Evolutionary conservation across 2,888 invertebrate species (phyloP), one percentile per base, ranked within the genome.

Genomic region (Athalia cordata): DNA sequence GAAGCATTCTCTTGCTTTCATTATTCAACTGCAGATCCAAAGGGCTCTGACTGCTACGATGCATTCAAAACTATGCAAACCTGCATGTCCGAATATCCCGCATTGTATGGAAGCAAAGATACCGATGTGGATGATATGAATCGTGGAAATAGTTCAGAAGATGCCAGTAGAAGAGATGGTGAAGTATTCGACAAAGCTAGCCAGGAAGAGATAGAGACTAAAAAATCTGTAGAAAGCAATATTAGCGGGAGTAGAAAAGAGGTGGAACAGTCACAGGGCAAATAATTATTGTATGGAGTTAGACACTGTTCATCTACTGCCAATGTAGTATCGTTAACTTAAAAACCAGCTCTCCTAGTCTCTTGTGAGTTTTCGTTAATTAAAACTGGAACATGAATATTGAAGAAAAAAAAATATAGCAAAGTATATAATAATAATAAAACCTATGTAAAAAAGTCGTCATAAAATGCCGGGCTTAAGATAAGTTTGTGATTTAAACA

Each of bases 1-100:
- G 96, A 97, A 83, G 98, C 98, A 3, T 98, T 99, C 90, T 95
- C 96, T 50, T 99, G 99, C 90, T 98, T 98, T 89, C 98, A 98
- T 89, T 96, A 97, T 85, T 97, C 96, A 82, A 93, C 93, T 79
- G 95, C 95, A 3, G 98, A 98, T 3, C 96, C 97, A 0, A 98
- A 98, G 91, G 98, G 98, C 62, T 95, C 96, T 67, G 97, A 99
- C 86, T 99, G 99, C 90, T 96, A 95, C 87, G 96, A 97, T 81
- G 93, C 95, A 84, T 98, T 98, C 90, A 95, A 95, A 87, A 93
- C 93, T 75, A 98, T 98, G 98, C 97, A 97, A 88, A 93, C 93
- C 50, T 99, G 98, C 89, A 98, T 98, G 95, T 91, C 94, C 64
- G 92, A 94, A 82, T 98, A 95, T 91, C 98, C 98, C 5, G 94